These are phyloP conservation scores for Corticium candelabrum DNA, from an alignment of 37 sponge, comb jelly and placozoan genomes.

Conservation along the genomic window DNA sequence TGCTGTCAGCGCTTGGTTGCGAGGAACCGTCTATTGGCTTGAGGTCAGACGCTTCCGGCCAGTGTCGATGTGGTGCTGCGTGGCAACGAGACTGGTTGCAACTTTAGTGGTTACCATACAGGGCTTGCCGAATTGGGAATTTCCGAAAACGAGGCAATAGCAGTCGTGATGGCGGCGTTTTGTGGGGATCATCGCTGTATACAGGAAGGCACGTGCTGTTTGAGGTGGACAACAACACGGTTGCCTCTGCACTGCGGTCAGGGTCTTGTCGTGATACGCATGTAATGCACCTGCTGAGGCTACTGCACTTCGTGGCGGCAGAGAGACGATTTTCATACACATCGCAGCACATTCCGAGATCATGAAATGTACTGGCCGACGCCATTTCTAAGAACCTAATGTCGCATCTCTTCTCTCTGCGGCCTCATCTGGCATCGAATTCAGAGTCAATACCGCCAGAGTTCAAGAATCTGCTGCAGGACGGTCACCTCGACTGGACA, in stretches of 20 bases:
- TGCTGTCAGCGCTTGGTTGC: no score
- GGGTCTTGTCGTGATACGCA: background rate
- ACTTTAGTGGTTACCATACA: no score
- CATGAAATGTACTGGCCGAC: background rate
- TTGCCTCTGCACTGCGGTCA: background rate
- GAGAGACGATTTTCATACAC: background rate
- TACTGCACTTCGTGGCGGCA: background rate
- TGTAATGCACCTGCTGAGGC: background rate
- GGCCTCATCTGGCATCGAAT: background rate
- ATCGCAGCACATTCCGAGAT: background rate
- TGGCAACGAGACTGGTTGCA: no score
- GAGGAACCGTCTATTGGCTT: no score
- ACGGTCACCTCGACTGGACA: background rate
- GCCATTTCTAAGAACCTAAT: background rate
- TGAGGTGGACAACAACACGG: background rate
- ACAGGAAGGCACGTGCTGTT: background rate
- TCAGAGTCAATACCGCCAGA: background rate
- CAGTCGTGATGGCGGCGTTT: background rate
- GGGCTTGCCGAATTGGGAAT: no score
- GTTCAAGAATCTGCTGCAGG: background rate
- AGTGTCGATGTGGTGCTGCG: no score
- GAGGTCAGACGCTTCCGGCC: no score
- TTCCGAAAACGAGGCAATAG: background rate
- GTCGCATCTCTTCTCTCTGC: background rate
- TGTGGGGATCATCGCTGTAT: background rate